Base-by-base conservation (phyloP, 2,888 invertebrate genomes). In the Plusia festucae region DNA sequence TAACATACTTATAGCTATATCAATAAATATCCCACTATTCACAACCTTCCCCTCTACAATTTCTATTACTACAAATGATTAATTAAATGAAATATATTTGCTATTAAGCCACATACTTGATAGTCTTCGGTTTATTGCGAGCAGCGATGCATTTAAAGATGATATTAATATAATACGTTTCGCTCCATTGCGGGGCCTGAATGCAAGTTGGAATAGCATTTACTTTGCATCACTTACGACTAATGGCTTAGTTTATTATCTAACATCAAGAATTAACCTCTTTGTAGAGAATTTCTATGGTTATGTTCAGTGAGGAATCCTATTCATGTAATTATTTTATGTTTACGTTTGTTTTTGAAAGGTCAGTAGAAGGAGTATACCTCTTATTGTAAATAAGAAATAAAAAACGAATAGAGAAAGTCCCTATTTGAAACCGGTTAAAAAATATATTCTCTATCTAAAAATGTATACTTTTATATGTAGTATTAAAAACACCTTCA, bases 81-180 rank as follows among this genome's bases (percentile, higher is more conserved):
- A 58, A 58, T 71, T 62, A 65, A 46, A 60, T 60, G 53, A 53
- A 68, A 65, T 68, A 67, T 76, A 58, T 63, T 44, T 56, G 34
- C 68, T 60, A 72, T 76, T 69, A 76, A 60, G 62, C 53, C 40
- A 16, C 52, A 53, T 65, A 66, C 46, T 44, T 18, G 18, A 18
- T 18, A 18, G 46, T 66, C 18, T 54, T 49, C 66, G 52, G 44
- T 40, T 20, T 55, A 63, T 65, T 59, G 59, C 65, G 66, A 51
- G 55, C 72, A 70, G 30, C 65, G 68, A 76, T 81, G 81, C 81
- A 78, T 78, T 78, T 70, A 66, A 74, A 58, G 67, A 68, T 69
- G 56, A 68, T 73, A 78, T 79, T 76, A 76, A 76, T 78, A 60
- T 75, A 65, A 80, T 80, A 55, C 60, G 76, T 66, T 49, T 34